A percentile compares a stretch with the other conserved stretches of the same genome.
These are phyloP conservation scores for Parazoanthus atlanticus DNA, from an alignment of 92 coral and sea anemone genomes.

Conservation along the genomic window DNA sequence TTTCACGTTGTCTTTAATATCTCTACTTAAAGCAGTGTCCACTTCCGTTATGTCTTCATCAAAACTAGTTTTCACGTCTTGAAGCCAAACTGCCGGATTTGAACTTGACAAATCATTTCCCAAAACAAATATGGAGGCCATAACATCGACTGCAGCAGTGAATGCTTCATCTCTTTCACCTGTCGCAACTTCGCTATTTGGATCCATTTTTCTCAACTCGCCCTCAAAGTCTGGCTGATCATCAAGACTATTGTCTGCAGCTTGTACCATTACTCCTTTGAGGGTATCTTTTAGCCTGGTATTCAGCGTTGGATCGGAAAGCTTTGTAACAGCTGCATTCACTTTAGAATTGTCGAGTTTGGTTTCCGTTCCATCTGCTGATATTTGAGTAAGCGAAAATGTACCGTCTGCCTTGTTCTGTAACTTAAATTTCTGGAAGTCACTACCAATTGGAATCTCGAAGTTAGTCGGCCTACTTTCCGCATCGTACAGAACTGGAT, in stretches of 20 bases:
- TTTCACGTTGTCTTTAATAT: background rate
- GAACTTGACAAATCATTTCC: background rate
- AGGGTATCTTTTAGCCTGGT: background rate
- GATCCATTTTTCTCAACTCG: background rate
- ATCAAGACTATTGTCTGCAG: background rate
- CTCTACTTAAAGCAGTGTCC: background rate
- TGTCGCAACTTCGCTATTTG: background rate
- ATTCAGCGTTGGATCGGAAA: background rate
- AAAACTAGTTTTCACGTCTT: too few species aligned
- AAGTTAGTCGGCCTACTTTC: background rate
- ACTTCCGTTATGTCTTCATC: too few species aligned
- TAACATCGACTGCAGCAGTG: conserved; percentile 24
- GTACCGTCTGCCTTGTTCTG: conserved; percentile 8
- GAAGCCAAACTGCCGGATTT: conserved; percentile 38
- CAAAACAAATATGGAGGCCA: conserved; percentile 35
- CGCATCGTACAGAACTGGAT: conserved; percentile 14
- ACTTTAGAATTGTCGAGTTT: conserved; percentile 15
- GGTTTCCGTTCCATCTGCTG: background rate
- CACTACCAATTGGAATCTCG: conserved; percentile 42
- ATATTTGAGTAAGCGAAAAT: conserved; percentile 15
- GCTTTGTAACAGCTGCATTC: background rate
- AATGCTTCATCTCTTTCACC: conserved; percentile 33
- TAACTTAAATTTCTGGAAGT: conserved; percentile 33
- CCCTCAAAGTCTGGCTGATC: conserved; percentile 28
- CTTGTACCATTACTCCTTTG: too few species aligned